Conservation (phyloP, 2,113 vertebrate species). For the Mastomys natalensis region DNA sequence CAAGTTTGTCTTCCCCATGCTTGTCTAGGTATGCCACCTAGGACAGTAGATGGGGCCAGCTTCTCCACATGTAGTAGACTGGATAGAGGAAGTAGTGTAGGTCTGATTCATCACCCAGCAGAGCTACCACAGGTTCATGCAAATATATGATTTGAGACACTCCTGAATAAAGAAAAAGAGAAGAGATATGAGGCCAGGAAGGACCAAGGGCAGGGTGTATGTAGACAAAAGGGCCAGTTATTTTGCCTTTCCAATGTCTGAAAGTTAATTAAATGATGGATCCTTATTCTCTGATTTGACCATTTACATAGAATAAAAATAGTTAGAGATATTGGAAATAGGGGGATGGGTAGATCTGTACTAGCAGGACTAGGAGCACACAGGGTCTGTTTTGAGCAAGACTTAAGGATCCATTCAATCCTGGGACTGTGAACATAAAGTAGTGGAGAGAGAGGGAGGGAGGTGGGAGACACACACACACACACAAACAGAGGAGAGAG, state of each 20-base stretch:
- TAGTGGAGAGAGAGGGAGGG: neutral
- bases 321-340: neutral
- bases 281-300: neutral
- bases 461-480: too few species aligned
- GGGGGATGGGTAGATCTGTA: neutral
- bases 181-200: neutral
- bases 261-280: neutral
- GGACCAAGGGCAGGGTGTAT: neutral
- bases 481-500: too few species aligned
- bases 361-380: neutral
- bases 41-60: fast-evolving
- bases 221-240: neutral
- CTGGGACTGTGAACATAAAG: neutral
- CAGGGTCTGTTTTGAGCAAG: neutral
- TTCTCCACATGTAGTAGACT: neutral
- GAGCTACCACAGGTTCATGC: neutral
- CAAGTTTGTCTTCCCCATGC: neutral
- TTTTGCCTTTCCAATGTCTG: neutral
- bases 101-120: neutral
- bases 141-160: neutral
- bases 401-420: neutral
- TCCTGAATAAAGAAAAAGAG: neutral
- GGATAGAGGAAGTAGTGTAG: neutral
- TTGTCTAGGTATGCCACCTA: neutral
- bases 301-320: neutral